Evolutionary conservation across 2,888 invertebrate species (phyloP).

Genomic region (Dromius quadrimaculatus): DNA sequence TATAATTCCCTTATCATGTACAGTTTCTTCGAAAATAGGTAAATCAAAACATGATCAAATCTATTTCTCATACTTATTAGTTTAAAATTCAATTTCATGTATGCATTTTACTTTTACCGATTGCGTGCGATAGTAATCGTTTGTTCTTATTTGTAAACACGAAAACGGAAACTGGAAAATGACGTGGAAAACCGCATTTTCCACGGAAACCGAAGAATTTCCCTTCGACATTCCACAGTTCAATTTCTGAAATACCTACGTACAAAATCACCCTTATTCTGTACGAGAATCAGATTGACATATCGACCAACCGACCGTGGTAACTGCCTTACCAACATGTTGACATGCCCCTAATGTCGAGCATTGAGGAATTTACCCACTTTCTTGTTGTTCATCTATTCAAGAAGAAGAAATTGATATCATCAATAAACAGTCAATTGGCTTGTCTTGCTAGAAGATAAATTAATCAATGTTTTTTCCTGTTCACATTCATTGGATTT

Average conservation of each 20-base stretch:
- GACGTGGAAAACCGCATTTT: slow-evolving; percentile 38
- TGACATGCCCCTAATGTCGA: slow-evolving; percentile 33
- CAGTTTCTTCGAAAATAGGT: too few relatives aligned
- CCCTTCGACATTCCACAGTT: slow-evolving; percentile 40
- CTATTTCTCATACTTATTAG: too few relatives aligned
- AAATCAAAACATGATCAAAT: too few relatives aligned
- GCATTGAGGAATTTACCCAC: slow-evolving; percentile 16
- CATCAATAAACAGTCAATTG: slow-evolving; percentile 3
- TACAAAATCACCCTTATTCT: slow-evolving; percentile 33
- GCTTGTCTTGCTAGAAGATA: background rate
- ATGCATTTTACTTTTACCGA: slow-evolving; percentile 24
- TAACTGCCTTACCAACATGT: background rate
- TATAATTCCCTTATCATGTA: too few relatives aligned
- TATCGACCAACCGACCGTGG: slow-evolving; percentile 24
- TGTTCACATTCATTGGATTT: too few relatives aligned
- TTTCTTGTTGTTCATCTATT: background rate
- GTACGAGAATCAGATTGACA: slow-evolving; percentile 36
- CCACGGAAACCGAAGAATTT: slow-evolving; percentile 45
- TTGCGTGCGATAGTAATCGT: slow-evolving; percentile 9
- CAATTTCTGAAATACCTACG: slow-evolving; percentile 40
- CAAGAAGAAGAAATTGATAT: background rate
- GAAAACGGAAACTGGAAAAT: slow-evolving; percentile 34
- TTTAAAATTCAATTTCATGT: too few relatives aligned
- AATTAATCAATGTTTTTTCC: too few relatives aligned
- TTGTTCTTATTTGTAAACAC: slow-evolving; percentile 27